phyloP scores from a whole-genome alignment of 2,113 vertebrate species.

The Phrynosoma platyrhinos region DNA sequence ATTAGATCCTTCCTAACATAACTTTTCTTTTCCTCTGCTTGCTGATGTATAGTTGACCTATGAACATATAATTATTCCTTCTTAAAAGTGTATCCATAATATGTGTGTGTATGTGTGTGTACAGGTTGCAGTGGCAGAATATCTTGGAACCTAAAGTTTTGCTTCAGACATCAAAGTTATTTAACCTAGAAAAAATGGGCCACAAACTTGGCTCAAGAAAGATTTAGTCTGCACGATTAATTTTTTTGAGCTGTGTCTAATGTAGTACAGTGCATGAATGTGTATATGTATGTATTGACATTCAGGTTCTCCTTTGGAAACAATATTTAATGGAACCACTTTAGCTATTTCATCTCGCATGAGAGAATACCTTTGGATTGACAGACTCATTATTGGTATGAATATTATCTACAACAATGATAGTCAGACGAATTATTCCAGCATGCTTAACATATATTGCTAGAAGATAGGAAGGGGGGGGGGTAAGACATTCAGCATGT shows the following conservation, averaged over 20 bases:
- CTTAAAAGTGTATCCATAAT: background rate
- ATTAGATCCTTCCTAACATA: no score
- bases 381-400: conserved; percentile 32
- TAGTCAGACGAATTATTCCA: conserved; percentile 31
- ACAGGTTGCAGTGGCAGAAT: background rate
- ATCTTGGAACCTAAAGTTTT: background rate
- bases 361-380: conserved; percentile 39
- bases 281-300: background rate
- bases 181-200: background rate
- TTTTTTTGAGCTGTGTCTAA: background rate
- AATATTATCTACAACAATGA: conserved; percentile 29
- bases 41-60: background rate
- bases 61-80: background rate
- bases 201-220: background rate
- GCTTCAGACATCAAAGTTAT: background rate
- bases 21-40: background rate
- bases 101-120: background rate
- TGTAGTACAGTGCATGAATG: background rate
- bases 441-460: conserved; percentile 23
- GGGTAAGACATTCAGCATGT: conserved; percentile 15
- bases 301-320: conserved; percentile 12
- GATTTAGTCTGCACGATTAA: background rate
- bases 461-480: background rate
- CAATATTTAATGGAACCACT: conserved; percentile 13
- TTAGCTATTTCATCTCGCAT: conserved; percentile 13